Evolutionary conservation across 2,113 vertebrate genomes (phyloP).

Genomic region (Cebus imitator): DNA sequence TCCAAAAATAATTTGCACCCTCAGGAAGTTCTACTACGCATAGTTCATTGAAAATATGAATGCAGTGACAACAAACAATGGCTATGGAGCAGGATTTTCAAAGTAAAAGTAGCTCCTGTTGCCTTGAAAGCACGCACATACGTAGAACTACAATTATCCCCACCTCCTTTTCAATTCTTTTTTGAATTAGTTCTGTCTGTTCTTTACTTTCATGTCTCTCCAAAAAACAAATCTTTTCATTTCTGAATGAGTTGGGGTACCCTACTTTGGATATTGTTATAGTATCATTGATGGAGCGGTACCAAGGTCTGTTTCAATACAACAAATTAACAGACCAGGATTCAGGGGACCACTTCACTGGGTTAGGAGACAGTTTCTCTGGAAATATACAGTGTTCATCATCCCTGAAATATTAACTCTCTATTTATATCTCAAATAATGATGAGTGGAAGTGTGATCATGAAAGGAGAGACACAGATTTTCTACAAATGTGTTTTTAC

Average conservation of each 20-base stretch:
- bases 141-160: not conserved
- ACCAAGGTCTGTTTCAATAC: not conserved
- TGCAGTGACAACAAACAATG: not conserved
- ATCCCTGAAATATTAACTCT: conserved; percentile 48
- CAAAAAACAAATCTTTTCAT: not conserved
- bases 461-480: conserved; percentile 74
- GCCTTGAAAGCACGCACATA: not conserved
- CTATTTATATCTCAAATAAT: conserved; percentile 70
- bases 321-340: not conserved
- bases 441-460: conserved; percentile 66
- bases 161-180: not conserved
- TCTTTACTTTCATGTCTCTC: not conserved
- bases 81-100: not conserved
- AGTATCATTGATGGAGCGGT: rapidly evolving
- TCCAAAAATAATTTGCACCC: not conserved
- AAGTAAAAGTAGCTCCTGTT: too few species aligned
- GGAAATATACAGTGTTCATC: not conserved
- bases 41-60: not conserved
- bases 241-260: not conserved
- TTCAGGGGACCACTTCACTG: not conserved
- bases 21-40: not conserved
- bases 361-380: conserved; percentile 12
- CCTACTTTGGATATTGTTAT: not conserved
- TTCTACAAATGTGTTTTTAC: conserved; percentile 79
- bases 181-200: not conserved